phyloP scores from a whole-genome alignment of 2,888 invertebrate genomes.

The Teleogryllus oceanicus region DNA sequence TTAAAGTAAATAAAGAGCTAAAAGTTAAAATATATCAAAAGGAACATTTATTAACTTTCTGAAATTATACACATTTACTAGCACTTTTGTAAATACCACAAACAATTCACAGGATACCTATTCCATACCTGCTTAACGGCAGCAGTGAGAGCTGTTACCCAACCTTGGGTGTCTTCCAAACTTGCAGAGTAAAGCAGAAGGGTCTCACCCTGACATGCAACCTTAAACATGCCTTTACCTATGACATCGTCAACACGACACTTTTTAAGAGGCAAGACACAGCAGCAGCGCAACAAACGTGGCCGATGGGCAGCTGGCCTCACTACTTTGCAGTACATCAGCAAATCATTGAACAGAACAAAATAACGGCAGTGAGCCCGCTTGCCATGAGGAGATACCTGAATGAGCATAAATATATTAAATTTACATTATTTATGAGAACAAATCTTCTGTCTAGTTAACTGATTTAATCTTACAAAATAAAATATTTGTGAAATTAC shows the following conservation, averaged over 20 bases:
- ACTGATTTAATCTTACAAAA: too few relatives aligned
- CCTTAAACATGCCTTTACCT: slow-evolving; percentile 58
- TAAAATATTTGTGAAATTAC: slow-evolving; percentile 43
- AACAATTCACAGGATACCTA: neutral
- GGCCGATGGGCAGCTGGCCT: slow-evolving; percentile 55
- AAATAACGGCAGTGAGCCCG: slow-evolving; percentile 58
- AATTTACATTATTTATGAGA: neutral
- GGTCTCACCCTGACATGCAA: slow-evolving; percentile 58
- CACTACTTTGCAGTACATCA: slow-evolving; percentile 67
- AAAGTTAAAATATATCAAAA: too few relatives aligned
- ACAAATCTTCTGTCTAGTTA: too few relatives aligned
- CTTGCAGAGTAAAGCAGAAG: slow-evolving; percentile 57
- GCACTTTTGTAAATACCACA: too few relatives aligned
- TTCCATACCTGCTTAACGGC: slow-evolving; percentile 52
- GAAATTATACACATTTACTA: neutral
- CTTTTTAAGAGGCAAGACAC: slow-evolving; percentile 67
- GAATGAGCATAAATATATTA: neutral
- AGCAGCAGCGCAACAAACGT: slow-evolving; percentile 61
- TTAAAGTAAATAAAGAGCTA: too few relatives aligned
- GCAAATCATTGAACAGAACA: slow-evolving; percentile 67
- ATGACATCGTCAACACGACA: slow-evolving; percentile 60
- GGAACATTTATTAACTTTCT: too few relatives aligned
- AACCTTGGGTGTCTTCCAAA: slow-evolving; percentile 53
- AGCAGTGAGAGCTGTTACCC: slow-evolving; percentile 56
- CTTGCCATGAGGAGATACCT: slow-evolving; percentile 40